Evolutionary conservation across 2,797 vertebrate species (phyloP).

Genomic region (Neomorphus geoffroyi): DNA sequence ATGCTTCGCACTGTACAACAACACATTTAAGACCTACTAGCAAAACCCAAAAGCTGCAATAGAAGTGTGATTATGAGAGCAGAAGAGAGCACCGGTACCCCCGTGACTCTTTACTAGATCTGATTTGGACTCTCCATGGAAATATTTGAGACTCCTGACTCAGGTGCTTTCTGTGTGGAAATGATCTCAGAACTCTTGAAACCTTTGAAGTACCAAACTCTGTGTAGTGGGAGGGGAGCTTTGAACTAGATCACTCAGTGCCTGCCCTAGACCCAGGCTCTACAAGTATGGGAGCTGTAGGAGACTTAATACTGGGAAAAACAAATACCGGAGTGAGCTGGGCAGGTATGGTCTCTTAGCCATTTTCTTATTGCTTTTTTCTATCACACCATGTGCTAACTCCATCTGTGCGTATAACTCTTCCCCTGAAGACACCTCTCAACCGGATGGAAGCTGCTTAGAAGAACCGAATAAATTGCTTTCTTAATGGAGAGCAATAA

Average conservation of each 20-base stretch:
- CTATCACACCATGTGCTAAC: not conserved
- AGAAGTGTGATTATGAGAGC: not conserved
- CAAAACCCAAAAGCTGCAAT: not conserved
- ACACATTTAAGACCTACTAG: not conserved
- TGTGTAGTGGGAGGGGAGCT: too few species aligned
- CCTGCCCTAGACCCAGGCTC: not conserved
- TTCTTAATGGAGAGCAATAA: not conserved
- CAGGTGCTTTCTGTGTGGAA: not conserved
- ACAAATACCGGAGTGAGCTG: not conserved
- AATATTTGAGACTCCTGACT: not conserved
- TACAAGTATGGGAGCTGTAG: not conserved
- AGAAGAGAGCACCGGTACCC: not conserved
- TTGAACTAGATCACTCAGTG: not conserved
- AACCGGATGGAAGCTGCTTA: not conserved
- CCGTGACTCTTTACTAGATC: too few species aligned
- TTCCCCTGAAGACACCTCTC: not conserved
- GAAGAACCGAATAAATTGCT: accelerated
- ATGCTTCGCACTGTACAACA: not conserved
- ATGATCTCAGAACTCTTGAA: not conserved
- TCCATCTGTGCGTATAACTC: too few species aligned
- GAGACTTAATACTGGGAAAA: not conserved
- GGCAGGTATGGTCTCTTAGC: too few species aligned
- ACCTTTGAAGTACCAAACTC: not conserved
- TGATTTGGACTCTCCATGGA: not conserved
- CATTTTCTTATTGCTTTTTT: not conserved